Base-by-base conservation (phyloP, 2,888 invertebrate genomes). In the Atethmia centrago region DNA sequence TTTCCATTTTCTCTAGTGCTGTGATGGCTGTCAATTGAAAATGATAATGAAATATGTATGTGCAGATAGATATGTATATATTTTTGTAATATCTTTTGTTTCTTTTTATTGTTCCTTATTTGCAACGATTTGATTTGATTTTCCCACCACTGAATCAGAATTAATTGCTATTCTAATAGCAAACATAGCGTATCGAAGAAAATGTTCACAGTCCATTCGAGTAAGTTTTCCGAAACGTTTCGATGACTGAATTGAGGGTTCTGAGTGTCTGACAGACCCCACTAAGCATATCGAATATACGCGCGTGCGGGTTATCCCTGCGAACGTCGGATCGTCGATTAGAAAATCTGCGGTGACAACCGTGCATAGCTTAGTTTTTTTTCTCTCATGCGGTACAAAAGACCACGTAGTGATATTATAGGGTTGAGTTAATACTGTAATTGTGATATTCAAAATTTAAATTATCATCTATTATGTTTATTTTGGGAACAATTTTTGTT, bases 331-430 rank as follows among this genome's bases (percentile, higher is more conserved):
- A 80, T 76, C 25, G 67, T 67, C 75, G 82, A 80, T 85, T 81
- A 73, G 82, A 90, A 55, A 90, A 93, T 92, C 92, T 92, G 93
- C 87, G 92, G 92, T 91, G 95, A 94, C 95, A 94, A 90, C 90
- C 94, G 89, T 93, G 87, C 74, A 85, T 81, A 82, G 82, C 79
- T 80, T 74, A 66, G 88, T n/a, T 51, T 88, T 90, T 90, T 92
- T 84, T 90, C 36, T 92, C 91, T 90, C 92, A 90, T 90, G 80
- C 77, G 42, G 59, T 68, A 76, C 76, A 79, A 76, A 71, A 77
- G 71, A 77, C 74, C 82, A 72, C 69, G 58, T 68, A 58, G 71
- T 51, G 72, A 83, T 83, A 85, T 86, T 88, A 86, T 88, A 91
- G 90, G 92, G 92, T 92, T 91, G 90, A 88, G 79, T 88, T 86